A percentile compares a stretch with the other conserved stretches of the same genome.
These are phyloP conservation scores for Melierax canorus DNA, from an alignment of 2,113 vertebrate species.

Conservation along the genomic window DNA sequence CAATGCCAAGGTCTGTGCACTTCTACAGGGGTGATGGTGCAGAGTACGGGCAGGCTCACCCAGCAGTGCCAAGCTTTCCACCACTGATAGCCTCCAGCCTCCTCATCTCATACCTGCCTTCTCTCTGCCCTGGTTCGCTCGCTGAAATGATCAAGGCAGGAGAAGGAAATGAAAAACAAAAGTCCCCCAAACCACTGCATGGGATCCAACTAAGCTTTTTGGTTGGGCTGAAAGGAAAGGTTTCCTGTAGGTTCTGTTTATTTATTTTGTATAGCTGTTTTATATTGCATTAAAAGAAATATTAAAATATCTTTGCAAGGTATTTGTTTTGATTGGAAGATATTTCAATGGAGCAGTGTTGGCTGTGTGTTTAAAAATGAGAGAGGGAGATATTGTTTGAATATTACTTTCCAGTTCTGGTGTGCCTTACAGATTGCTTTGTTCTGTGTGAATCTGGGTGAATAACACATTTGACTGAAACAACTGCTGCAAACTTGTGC, in stretches of 20 bases:
- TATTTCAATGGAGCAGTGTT: not conserved
- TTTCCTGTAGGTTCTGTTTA: not conserved
- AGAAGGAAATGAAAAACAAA: not conserved
- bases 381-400: not conserved
- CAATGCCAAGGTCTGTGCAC: not conserved
- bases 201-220: not conserved
- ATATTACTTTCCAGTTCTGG: not conserved
- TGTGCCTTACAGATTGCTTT: not conserved
- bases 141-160: not conserved
- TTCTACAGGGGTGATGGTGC: rapidly evolving
- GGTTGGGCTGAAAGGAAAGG: not conserved
- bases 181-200: not conserved
- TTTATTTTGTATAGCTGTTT: conserved; percentile 7
- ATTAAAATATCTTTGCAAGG: not conserved
- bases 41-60: not conserved
- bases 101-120: not conserved
- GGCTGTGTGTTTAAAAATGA: not conserved
- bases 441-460: not conserved
- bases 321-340: conserved; percentile 15
- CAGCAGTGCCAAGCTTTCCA: not conserved
- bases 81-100: not conserved
- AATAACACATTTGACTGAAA: not conserved
- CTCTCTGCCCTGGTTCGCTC: not conserved
- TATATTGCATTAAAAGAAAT: not conserved
- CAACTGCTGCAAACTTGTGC: not conserved